Base-by-base conservation (phyloP, 2,888 invertebrate species). In the Oxytorus armatus region DNA sequence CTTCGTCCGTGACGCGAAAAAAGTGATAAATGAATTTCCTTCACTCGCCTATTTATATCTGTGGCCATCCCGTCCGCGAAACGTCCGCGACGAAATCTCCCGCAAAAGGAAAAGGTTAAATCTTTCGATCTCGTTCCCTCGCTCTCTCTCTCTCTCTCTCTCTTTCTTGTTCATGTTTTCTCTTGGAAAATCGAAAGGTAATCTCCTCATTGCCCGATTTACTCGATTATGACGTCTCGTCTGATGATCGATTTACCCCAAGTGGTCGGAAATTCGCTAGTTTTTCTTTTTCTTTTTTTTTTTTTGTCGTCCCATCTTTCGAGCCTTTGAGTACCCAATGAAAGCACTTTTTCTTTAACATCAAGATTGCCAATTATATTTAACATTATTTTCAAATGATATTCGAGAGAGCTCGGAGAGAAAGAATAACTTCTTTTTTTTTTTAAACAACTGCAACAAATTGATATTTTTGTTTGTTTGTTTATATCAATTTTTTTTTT, bases 21-120 rank as follows among this genome's bases (percentile, higher is more conserved):
- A 87, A 85, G 85, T 89, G 90, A 90, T 90, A 88, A 90, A 90
- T 90, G 90, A 89, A 89, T 89, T 86, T 85, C 70, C 77, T 74
- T 61, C 55, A 68, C 70, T 57, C 75, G 77, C 81, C 82, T 87
- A 83, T 82, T 86, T 87, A 86, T 86, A 87, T 85, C 82, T 74
- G 69, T 59, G 79, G 73, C 47, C 79, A 66, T 68, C 18, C 53
- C 68, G 72, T 75, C 84, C 79, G 63, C 77, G 77, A 73, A 77
- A 81, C 66, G 78, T 44, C 57, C 65, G 42, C 63, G 72, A 63
- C 47, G 53, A 77, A 73, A 70, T 53, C 70, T 23, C 51, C 33
- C 61, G 39, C 23, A 42, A 42, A 23, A 16, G 68, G 66, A 68
- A 70, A 69, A 70, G 75, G 63, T 21, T 25, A 39, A 65, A 61